Evolutionary conservation across 92 coral and sea anemone genomes (phyloP).

Genomic region (Epizoanthus stellaris): DNA sequence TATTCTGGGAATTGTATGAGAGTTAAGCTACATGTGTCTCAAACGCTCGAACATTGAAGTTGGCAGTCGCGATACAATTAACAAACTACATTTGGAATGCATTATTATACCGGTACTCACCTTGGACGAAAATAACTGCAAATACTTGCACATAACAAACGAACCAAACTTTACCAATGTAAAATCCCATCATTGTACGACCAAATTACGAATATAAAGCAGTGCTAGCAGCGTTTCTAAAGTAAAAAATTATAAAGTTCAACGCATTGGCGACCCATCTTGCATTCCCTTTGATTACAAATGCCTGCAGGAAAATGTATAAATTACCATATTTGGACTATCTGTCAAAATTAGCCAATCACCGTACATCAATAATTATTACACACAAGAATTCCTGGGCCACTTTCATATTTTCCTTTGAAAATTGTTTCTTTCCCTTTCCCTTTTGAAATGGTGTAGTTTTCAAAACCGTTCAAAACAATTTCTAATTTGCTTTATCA

Average conservation of each 20-base stretch:
- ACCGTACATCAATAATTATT: background rate
- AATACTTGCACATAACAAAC: background rate
- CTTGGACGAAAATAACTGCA: slow-evolving; percentile 13
- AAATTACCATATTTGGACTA: slow-evolving; percentile 42
- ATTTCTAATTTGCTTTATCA: too few species aligned
- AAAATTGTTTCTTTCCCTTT: too few species aligned
- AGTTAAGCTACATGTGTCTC: background rate
- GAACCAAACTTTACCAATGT: slow-evolving; percentile 5
- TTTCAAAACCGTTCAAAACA: too few species aligned
- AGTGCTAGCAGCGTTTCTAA: background rate
- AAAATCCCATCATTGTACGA: slow-evolving; percentile 8
- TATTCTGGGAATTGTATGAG: background rate
- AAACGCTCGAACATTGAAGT: background rate
- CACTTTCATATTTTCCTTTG: too few species aligned
- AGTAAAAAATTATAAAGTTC: background rate
- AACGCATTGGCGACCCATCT: background rate
- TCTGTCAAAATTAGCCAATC: slow-evolving; percentile 45
- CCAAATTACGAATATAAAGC: slow-evolving; percentile 11
- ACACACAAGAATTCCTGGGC: too few species aligned
- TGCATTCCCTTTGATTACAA: background rate
- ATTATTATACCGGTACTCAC: slow-evolving; percentile 4
- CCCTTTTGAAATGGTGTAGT: too few species aligned
- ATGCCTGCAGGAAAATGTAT: background rate
- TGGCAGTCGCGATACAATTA: background rate
- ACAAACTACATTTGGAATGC: background rate